phyloP scores from a whole-genome alignment of 2,113 vertebrate genomes.

The Crotalus tigris region DNA sequence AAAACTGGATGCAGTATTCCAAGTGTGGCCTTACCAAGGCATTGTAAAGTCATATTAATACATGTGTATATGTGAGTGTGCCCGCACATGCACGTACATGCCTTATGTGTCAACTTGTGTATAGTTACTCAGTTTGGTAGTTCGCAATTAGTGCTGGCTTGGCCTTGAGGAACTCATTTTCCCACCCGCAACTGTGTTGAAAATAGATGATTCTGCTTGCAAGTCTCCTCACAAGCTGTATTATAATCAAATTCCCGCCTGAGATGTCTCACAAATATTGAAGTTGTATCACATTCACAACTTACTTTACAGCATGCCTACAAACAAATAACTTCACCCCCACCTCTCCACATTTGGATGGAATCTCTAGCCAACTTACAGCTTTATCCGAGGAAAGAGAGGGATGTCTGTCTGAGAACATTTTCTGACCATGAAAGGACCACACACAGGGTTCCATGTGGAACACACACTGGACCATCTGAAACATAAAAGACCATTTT shows the following conservation, averaged over 20 bases:
- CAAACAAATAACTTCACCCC: constrained; percentile 19
- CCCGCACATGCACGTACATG: neutral
- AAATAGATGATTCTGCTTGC: neutral
- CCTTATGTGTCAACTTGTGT: neutral
- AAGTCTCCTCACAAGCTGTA: neutral
- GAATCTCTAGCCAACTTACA: constrained; percentile 41
- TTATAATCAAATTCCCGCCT: neutral
- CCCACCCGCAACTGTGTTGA: neutral
- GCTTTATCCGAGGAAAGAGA: constrained; percentile 64
- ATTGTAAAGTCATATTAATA: too few relatives aligned
- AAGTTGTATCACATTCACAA: constrained; percentile 8
- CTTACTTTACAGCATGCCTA: neutral
- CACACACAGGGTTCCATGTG: constrained; percentile 69
- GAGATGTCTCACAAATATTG: constrained; percentile 9
- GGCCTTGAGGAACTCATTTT: neutral
- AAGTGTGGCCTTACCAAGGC: too few relatives aligned
- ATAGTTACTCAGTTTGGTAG: neutral
- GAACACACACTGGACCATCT: constrained; percentile 69
- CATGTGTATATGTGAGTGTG: neutral
- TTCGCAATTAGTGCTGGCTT: neutral
- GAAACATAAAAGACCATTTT: constrained; percentile 68
- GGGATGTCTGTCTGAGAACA: constrained; percentile 60
- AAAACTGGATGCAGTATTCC: too few relatives aligned
- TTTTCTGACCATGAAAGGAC: constrained; percentile 68
- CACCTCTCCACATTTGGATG: constrained; percentile 36